Percentiles rank a stretch among this genome's conserved stretches.
Conservation (phyloP, 2,888 invertebrate genomes). For the Ennomos fuscantarius region DNA sequence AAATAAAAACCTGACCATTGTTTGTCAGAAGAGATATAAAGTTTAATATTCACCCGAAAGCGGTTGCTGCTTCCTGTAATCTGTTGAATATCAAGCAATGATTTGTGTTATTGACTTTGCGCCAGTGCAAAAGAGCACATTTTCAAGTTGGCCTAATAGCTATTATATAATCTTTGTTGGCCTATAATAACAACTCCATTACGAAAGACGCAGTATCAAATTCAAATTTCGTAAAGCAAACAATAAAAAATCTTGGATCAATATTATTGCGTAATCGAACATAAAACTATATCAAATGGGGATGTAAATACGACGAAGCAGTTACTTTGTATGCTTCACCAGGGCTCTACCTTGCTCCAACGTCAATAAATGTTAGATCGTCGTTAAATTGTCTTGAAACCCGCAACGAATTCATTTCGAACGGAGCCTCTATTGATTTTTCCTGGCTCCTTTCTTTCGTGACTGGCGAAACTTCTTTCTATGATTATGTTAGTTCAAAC, state of each 20-base stretch:
- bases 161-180: no score
- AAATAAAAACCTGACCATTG: no score
- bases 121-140: no score
- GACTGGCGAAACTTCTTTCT: slow-evolving; percentile 15
- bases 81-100: no score
- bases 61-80: no score
- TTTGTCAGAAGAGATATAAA: no score
- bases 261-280: slow-evolving; percentile 8
- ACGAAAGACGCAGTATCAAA: neutral
- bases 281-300: slow-evolving; percentile 16
- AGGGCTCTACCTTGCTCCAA: slow-evolving; percentile 14
- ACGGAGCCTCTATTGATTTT: slow-evolving; percentile 36
- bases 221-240: neutral
- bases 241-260: slow-evolving; percentile 10
- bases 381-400: slow-evolving; percentile 30
- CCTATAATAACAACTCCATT: no score
- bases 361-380: slow-evolving; percentile 25
- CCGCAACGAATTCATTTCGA: slow-evolving; percentile 33
- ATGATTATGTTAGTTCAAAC: slow-evolving; percentile 1
- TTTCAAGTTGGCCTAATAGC: neutral
- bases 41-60: no score
- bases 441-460: slow-evolving; percentile 33
- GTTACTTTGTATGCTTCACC: slow-evolving; percentile 14
- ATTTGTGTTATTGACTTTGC: no score
- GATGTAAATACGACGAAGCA: slow-evolving; percentile 9